phyloP scores from a whole-genome alignment of 2,888 invertebrate genomes.

The Sphaerophoria taeniata region DNA sequence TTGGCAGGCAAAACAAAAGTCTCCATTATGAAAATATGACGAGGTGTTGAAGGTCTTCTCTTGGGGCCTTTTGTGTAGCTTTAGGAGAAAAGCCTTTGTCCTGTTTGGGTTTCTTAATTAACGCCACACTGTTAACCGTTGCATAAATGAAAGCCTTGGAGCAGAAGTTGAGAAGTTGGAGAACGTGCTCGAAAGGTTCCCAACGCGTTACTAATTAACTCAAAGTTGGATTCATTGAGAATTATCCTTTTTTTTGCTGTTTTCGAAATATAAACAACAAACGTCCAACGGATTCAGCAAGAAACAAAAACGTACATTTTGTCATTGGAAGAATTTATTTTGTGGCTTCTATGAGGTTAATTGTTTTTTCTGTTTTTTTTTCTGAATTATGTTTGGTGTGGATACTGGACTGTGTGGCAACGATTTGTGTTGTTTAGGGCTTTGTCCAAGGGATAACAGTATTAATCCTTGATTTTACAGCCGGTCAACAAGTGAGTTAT shows the following conservation, averaged over 20 bases:
- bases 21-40: not conserved
- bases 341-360: too few species aligned
- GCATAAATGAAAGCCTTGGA: slow-evolving; percentile 3
- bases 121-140: slow-evolving; percentile 19
- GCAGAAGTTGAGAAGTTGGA: not conserved
- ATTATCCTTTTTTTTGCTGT: slow-evolving; percentile 2
- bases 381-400: too few species aligned
- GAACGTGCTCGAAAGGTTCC: slow-evolving; percentile 11
- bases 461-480: too few species aligned
- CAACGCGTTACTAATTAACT: slow-evolving; percentile 42
- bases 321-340: too few species aligned
- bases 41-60: slow-evolving; percentile 53
- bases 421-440: too few species aligned
- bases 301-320: not conserved
- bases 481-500: too few species aligned
- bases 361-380: too few species aligned
- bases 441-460: too few species aligned
- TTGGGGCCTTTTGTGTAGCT: not conserved
- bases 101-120: slow-evolving; percentile 47
- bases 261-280: not conserved
- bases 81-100: slow-evolving; percentile 19
- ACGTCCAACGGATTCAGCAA: not conserved
- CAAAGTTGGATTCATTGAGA: not conserved
- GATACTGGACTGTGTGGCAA: too few species aligned
- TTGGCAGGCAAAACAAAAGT: not conserved